Conservation (phyloP, 1,140 invertebrate genomes). For the Drosophila melanica region DNA sequence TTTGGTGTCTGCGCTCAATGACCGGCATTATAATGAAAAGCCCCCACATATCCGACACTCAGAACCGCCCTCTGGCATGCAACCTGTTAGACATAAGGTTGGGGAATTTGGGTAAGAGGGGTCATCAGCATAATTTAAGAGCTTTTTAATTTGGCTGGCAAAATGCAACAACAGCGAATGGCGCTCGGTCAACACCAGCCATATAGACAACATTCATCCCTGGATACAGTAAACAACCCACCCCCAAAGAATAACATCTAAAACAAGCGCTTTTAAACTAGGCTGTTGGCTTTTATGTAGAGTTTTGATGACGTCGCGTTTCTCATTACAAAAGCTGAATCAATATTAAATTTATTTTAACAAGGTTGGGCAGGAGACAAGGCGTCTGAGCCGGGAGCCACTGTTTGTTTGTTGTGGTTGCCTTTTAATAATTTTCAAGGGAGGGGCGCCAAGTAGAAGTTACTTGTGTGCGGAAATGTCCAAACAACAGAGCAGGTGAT, state of each 20-base stretch:
- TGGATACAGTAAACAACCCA: conserved; percentile 19
- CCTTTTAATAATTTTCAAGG: conserved; percentile 65
- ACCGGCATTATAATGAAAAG: conserved; percentile 71
- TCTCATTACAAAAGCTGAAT: conserved; percentile 82
- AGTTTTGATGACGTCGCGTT: conserved; percentile 76
- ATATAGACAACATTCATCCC: conserved; percentile 19
- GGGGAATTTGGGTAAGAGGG: neutral
- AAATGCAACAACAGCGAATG: conserved; percentile 77
- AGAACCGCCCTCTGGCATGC: neutral
- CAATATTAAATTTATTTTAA: conserved; percentile 82
- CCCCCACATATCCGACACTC: conserved; percentile 37
- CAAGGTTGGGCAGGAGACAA: conserved; percentile 8
- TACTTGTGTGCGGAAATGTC: conserved; percentile 16
- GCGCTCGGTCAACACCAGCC: conserved; percentile 49
- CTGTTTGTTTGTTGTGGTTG: conserved; percentile 67
- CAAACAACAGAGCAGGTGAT: conserved; percentile 61
- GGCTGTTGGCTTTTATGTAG: conserved; percentile 62
- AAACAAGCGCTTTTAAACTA: conserved; percentile 57
- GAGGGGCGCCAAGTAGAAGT: neutral
- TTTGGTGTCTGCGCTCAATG: conserved; percentile 68
- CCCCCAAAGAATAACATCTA: conserved; percentile 11
- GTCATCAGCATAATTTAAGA: conserved; percentile 82
- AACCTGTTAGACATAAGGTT: neutral
- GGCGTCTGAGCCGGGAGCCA: neutral
- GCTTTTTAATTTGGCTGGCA: conserved; percentile 77